phyloP scores from a whole-genome alignment of 2,888 invertebrate genomes.

The Mesopsocus fuscifrons region DNA sequence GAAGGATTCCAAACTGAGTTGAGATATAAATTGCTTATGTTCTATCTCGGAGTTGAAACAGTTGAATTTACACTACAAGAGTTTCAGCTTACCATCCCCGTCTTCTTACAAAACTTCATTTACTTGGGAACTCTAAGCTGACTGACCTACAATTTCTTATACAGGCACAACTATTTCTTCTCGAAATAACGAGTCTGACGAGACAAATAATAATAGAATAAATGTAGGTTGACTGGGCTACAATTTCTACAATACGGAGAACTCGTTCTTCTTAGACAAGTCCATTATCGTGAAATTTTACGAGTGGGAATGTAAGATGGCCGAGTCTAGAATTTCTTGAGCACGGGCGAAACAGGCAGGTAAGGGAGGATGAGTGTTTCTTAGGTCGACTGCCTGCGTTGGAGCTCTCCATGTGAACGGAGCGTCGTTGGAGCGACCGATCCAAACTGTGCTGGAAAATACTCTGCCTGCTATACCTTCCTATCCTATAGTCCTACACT shows the following conservation, averaged over 20 bases:
- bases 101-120: neutral
- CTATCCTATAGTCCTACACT: too few species aligned
- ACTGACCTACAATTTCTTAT: neutral
- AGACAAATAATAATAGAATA: neutral
- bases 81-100: neutral
- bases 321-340: neutral
- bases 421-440: constrained; percentile 7
- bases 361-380: neutral
- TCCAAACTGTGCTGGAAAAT: neutral
- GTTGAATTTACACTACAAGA: neutral
- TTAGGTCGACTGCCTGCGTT: constrained; percentile 8
- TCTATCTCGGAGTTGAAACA: neutral
- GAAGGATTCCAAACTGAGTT: neutral
- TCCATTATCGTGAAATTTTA: constrained; percentile 5
- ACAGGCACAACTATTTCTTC: neutral
- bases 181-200: neutral
- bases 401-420: constrained; percentile 3
- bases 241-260: constrained; percentile 1
- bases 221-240: neutral
- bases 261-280: neutral
- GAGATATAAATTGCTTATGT: constrained; percentile 9
- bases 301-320: neutral
- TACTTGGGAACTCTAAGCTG: neutral
- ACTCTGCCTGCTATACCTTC: too few species aligned
- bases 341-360: neutral